Evolutionary conservation across 2,797 vertebrate species (phyloP), one percentile per base, ranked within the genome.

Genomic region (Spizella passerina): DNA sequence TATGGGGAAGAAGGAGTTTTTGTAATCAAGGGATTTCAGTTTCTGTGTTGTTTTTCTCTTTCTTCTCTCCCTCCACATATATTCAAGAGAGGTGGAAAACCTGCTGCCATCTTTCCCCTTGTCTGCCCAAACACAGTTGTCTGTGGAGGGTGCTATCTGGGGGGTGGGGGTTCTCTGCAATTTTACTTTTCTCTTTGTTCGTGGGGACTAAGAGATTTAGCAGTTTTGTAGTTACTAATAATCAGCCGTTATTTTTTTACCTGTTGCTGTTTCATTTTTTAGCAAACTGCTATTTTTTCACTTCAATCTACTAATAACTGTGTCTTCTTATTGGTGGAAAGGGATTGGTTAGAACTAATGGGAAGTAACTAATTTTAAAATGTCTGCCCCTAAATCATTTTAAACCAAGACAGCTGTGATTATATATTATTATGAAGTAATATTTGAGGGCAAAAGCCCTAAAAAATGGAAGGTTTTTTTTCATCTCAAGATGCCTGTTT

Each of bases 61-160:
- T 30, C 30, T 41, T 24, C 16, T 72, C 30, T 56, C 17, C 20
- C 24, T 56, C 24, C 24, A 24, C 34, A 24, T 24, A 30, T 17
- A 56, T 30, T 24, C 1, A 0, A 17, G 24, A 72, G 34, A 64
- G 29, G 20, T 64, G 4, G 34, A 64, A 41, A 56, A 23, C 4
- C 16, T 56, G 34, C 41, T 63, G 30, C 41, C 0, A 0, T 38
- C 39, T 55, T 47, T 64, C 24, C 9, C 26, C 16, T 64, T 64
- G 23, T 29, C 49, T 72, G 13, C 7, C 34, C 24, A 72, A 39
- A 55, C 50, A 64, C 13, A 30, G 20, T 24, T 64, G 8, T 30
- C 13, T 39, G 29, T 0, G 1, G 29, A 64, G 13, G 20, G 19
- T 32, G 13, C 14, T 14, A 17, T 56, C 20, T 49, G 0, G 0